phyloP scores from a whole-genome alignment of 2,113 vertebrate species.

The Silurus glanis region DNA sequence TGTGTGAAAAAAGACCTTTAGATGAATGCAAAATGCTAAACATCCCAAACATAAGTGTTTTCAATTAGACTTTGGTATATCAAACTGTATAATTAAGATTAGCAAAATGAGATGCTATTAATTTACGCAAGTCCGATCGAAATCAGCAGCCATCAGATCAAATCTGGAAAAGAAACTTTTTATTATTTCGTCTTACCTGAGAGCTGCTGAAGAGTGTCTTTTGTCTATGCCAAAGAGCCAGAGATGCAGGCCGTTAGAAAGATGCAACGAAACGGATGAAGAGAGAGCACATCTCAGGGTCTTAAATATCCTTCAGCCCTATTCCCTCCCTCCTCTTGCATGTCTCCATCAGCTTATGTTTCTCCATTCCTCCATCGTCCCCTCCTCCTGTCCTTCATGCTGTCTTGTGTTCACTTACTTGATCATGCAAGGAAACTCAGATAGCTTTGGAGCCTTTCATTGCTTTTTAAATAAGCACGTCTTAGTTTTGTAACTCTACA shows the following conservation, averaged over 20 bases:
- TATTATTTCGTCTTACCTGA: conserved; percentile 69
- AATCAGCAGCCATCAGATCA: conserved; percentile 35
- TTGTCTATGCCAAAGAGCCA: conserved; percentile 63
- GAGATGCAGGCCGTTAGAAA: conserved; percentile 57
- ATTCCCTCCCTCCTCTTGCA: conserved; percentile 36
- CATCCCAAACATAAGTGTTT: not conserved
- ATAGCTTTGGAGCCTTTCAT: conserved; percentile 59
- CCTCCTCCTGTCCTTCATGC: conserved; percentile 36
- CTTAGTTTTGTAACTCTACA: conserved; percentile 49
- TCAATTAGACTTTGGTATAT: not conserved
- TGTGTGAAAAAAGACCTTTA: not conserved
- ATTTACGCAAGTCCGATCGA: not conserved
- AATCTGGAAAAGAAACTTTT: conserved; percentile 52
- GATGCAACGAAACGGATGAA: conserved; percentile 62
- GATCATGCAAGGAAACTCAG: conserved; percentile 23
- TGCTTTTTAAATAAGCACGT: conserved; percentile 50
- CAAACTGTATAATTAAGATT: too few relatives aligned
- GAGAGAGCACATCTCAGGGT: conserved; percentile 63
- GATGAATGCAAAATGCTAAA: not conserved
- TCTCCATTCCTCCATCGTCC: conserved; percentile 23
- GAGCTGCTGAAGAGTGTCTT: conserved; percentile 65
- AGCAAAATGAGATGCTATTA: not conserved
- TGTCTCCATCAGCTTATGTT: conserved; percentile 49
- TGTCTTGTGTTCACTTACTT: conserved; percentile 27
- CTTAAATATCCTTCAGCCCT: conserved; percentile 75